These are phyloP conservation scores for Carduelis carduelis DNA, from an alignment of 2,797 vertebrate genomes.

Conservation along the genomic window DNA sequence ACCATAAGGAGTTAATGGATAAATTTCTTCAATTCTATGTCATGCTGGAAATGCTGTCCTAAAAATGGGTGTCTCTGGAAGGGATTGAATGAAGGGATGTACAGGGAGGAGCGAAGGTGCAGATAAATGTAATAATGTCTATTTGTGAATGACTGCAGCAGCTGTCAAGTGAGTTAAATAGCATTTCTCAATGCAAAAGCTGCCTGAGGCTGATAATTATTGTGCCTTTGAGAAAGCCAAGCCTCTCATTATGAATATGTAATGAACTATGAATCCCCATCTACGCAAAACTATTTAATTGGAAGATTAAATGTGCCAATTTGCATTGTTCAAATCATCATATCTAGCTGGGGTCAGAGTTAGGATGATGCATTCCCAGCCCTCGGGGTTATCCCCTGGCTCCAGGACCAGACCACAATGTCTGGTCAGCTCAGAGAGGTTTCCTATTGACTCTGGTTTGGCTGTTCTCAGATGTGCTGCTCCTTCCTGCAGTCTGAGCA, in stretches of 20 bases:
- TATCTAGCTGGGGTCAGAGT: background rate
- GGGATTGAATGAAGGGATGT: background rate
- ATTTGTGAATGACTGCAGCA: background rate
- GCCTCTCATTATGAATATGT: background rate
- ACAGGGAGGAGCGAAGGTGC: background rate
- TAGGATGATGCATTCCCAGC: background rate
- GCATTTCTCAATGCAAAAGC: background rate
- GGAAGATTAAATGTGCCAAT: background rate
- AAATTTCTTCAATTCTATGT: background rate
- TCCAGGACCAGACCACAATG: constrained; percentile 4
- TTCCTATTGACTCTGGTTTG: background rate
- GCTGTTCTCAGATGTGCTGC: background rate
- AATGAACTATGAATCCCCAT: background rate
- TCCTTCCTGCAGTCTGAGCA: background rate
- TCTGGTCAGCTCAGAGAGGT: background rate
- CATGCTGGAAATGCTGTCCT: background rate
- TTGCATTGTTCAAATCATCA: background rate
- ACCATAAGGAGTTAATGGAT: background rate
- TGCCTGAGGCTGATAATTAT: background rate
- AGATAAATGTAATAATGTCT: background rate
- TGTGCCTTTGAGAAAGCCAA: background rate
- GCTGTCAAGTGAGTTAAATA: background rate
- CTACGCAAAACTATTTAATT: background rate
- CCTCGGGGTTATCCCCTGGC: background rate
- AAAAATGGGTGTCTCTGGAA: background rate